Base-by-base conservation (phyloP, 2,797 vertebrate species). In the Diplodus sargus region DNA sequence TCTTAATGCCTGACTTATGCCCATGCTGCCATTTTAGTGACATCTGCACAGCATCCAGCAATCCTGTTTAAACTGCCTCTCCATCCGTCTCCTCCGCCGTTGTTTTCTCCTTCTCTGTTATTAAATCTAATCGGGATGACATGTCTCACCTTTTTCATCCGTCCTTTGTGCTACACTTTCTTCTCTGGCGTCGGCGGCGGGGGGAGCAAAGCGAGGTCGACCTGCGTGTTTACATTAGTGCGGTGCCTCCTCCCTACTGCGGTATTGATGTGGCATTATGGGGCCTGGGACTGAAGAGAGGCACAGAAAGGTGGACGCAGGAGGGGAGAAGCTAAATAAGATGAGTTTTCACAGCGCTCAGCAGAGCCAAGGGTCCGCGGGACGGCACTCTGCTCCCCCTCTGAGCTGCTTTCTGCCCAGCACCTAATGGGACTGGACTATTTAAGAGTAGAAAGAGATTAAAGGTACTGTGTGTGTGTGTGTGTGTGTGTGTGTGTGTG, bases 191-290 rank as follows among this genome's bases (percentile, higher is more conserved):
- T 90, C 89, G 77, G 94, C 93, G 85, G 70, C 87, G 58, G 92
- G 91, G 94, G 91, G 94, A 90, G 89, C 91, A 80, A 90, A 79
- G 52, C 65, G 81, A 92, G 89, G 80, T 87, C 91, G 93, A 93
- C 94, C 95, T 80, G 49, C 71, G 61, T 93, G 94, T 96, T 96
- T 94, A 95, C 95, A 93, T 95, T 95, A 90, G 95, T 91, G 89
- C 89, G 92, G 94, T 93, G 95, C 94, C 94, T 93, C 95, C 94
- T 94, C 95, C 96, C 96, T 82, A 94, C 96, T 94, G 96, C 74
- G 96, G 94, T 91, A 96, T 95, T 96, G 95, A 97, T 93, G 95
- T 90, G 90, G 93, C 92, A 90, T 95, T 95, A 90, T 78, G 74
- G 76, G 71, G 86, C 84, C 89, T 43, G 60, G 82, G 83, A 86